Evolutionary conservation across 2,888 invertebrate genomes (phyloP), one percentile per base, ranked within the genome.

Genomic region (Yponomeuta cagnagella): DNA sequence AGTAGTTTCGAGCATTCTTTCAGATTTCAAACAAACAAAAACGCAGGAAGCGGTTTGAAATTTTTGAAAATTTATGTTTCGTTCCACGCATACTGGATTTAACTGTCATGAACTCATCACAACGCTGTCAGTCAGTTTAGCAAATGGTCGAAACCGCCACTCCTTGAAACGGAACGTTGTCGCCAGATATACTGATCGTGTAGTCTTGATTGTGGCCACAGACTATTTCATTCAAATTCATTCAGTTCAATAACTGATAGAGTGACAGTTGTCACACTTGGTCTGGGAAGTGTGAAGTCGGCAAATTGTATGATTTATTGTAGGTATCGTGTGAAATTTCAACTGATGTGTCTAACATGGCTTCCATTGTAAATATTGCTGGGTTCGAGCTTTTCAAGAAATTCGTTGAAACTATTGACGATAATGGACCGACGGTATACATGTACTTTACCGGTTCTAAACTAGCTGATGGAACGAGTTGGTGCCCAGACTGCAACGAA

Each of bases 401-500:
- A 76, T 94, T 93, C 77, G 90, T 94, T 52, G 84, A 93, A 73
- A 83, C 85, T 12, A 87, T 95, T 67, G 88, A 93, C 71, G 73
- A 78, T 0, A 81, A 88, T 37, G 89, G 90, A 9, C 81, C 83
- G 12, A 83, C 84, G 8, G 82, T 86, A 63, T 76, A 94, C 74
- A 87, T 96, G 70, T 93, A 94, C 77, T 96, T 95, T 80, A 93
- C 93, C 75, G 96, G 96, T 31, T 89, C 93, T 63, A 95, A 95
- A 84, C 81, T 93, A 70, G 82, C 93, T 0, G 86, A 93, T 76
- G 97, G 97, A 0, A 85, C 93, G 71, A 98, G 97, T 83, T 98
- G 98, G 98, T 98, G 98, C 80, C 94, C 95, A 0, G 98, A 98
- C 84, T 98, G 98, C 86, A 95, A 95, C 15, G 93, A 93, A 90